phyloP scores from a whole-genome alignment of 1,140 invertebrate species.

The Hylaeus anthracinus region DNA sequence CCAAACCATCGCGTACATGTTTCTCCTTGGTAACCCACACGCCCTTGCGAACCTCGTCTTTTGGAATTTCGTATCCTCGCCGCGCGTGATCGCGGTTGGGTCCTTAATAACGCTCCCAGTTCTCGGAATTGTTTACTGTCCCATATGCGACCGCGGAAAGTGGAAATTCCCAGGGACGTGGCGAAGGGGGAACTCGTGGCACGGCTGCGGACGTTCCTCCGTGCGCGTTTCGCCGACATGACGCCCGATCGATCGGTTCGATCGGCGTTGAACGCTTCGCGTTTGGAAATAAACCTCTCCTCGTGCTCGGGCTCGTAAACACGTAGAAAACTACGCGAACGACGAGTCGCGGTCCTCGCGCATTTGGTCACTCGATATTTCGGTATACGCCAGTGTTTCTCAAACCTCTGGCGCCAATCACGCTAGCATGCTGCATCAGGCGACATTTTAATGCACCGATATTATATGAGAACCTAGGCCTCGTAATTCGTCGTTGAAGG shows the following conservation, averaged over 20 bases:
- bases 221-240: slow-evolving; percentile 63
- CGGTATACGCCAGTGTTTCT: no score
- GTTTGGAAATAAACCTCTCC: slow-evolving; percentile 4
- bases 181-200: slow-evolving; percentile 4
- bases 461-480: no score
- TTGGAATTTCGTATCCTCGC: no score
- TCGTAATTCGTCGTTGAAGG: no score
- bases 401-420: no score
- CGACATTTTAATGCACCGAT: no score
- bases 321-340: neutral
- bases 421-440: no score
- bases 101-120: neutral
- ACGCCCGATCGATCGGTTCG: slow-evolving; percentile 55
- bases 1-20: neutral
- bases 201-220: slow-evolving; percentile 6
- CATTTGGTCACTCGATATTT: neutral
- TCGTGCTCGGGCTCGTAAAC: neutral
- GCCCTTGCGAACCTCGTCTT: slow-evolving; percentile 5
- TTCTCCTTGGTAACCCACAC: slow-evolving; percentile 64
- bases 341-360: neutral
- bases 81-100: no score
- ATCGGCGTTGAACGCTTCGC: slow-evolving; percentile 30
- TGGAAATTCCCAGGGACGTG: neutral
- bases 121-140: slow-evolving; percentile 2
- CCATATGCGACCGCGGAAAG: neutral